phyloP scores from a whole-genome alignment of 2,113 vertebrate species.

The Cyanistes caeruleus region DNA sequence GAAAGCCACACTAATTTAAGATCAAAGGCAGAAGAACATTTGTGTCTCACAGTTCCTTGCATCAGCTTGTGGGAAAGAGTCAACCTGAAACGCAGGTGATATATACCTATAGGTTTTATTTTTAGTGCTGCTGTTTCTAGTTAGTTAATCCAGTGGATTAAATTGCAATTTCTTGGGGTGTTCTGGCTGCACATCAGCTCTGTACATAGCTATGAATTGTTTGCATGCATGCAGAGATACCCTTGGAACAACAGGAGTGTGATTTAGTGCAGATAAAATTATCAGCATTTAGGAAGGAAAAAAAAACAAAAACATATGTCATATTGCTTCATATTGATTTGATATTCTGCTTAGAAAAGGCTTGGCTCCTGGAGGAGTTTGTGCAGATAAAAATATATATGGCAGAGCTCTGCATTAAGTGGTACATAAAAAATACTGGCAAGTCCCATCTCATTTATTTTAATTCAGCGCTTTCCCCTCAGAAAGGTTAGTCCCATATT shows the following conservation, averaged over 20 bases:
- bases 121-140: background rate
- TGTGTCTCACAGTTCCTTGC: rapidly evolving
- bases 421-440: slow-evolving; percentile 17
- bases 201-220: background rate
- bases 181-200: background rate
- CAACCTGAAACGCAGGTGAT: background rate
- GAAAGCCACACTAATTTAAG: background rate
- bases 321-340: background rate
- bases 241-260: background rate
- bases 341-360: background rate
- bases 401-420: background rate
- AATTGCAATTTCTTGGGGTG: background rate
- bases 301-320: background rate
- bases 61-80: background rate
- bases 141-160: background rate
- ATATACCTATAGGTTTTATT: background rate
- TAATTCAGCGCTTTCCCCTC: background rate
- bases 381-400: background rate
- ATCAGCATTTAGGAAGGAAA: background rate
- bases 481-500: slow-evolving; percentile 19
- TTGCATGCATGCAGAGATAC: background rate
- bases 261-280: background rate
- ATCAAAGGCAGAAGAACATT: background rate
- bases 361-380: background rate
- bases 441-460: slow-evolving; percentile 24